Conservation (phyloP, 2,797 vertebrate species). For the Myripristis murdjan region DNA sequence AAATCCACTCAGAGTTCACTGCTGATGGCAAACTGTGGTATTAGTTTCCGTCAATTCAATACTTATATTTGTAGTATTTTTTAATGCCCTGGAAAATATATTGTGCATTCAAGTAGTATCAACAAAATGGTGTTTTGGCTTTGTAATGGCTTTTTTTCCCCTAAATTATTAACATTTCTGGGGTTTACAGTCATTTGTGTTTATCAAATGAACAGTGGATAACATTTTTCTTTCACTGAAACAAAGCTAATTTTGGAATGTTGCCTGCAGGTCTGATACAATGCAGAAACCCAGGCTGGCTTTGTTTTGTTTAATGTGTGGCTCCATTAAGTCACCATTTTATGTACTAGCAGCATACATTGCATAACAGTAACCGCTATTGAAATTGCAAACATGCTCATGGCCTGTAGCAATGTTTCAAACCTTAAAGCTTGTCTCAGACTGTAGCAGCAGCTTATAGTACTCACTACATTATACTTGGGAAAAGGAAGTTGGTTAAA, state of each 20-base stretch:
- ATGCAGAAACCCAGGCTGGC: conserved; percentile 8
- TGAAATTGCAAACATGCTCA: conserved; percentile 37
- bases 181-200: background rate
- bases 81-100: background rate
- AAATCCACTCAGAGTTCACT: background rate
- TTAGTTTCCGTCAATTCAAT: too few relatives aligned
- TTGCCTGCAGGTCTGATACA: background rate
- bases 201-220: background rate
- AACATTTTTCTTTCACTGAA: background rate
- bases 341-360: conserved; percentile 8
- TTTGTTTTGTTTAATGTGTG: conserved; percentile 9
- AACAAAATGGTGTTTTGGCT: too few relatives aligned
- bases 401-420: conserved; percentile 14
- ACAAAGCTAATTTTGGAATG: background rate
- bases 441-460: conserved; percentile 1
- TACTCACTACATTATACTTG: conserved; percentile 7
- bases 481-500: background rate
- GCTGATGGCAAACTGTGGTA: background rate
- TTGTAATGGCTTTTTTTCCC: too few relatives aligned
- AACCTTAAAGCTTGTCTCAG: conserved; percentile 29
- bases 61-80: background rate
- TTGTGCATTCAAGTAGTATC: background rate
- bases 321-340: conserved; percentile 32
- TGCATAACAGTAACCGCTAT: conserved; percentile 32
- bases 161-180: too few relatives aligned